Evolutionary conservation across 2,797 vertebrate species (phyloP), one percentile per base, ranked within the genome.

Genomic region (Gymnoscopelus braueri): DNA sequence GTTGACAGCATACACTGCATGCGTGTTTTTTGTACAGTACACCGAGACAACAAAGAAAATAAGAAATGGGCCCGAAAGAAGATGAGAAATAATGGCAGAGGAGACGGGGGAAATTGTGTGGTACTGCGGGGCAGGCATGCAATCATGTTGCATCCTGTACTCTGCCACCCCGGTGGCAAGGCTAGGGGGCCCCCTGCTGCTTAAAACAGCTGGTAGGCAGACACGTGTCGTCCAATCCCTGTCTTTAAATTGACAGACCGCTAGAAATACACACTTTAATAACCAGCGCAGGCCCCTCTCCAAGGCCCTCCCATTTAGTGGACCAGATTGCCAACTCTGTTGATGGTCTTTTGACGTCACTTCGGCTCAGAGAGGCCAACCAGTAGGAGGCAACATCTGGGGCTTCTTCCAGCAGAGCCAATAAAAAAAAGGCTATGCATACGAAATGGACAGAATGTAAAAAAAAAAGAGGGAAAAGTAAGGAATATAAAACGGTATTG

Each of bases 241-340:
- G 55, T 87, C 84, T 88, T 90, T 88, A 87, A 91, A 88, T 85
- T 87, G 89, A 90, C 82, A 72, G 87, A 84, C 84, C 81, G 82
- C 77, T 75, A 80, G 71, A 71, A 84, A 82, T 71, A 72, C 86
- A 81, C 1, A 63, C 57, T 73, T 77, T 85, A 85, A 86, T 83
- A 89, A 85, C 69, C 69, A 75, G 73, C 51, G 26, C 67, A 72
- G 81, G 72, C 82, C 72, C 79, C 77, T 86, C 63, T 69, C 75
- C 77, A 75, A 64, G 4, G 59, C 50, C 74, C 72, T 79, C 75
- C 47, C 79, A 83, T 87, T 89, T 81, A 80, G 80, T 65, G 69
- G 77, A 71, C 85, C 85, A 87, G 78, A 91, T 87, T 87, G 86
- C 82, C 72, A 81, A 78, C 79, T 76, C 82, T 32, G 80, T 79